Percentiles rank a stretch among this genome's conserved stretches.
These are phyloP conservation scores for Amphiduros pacificus DNA, from an alignment of 2,888 invertebrate genomes.

Conservation along the genomic window DNA sequence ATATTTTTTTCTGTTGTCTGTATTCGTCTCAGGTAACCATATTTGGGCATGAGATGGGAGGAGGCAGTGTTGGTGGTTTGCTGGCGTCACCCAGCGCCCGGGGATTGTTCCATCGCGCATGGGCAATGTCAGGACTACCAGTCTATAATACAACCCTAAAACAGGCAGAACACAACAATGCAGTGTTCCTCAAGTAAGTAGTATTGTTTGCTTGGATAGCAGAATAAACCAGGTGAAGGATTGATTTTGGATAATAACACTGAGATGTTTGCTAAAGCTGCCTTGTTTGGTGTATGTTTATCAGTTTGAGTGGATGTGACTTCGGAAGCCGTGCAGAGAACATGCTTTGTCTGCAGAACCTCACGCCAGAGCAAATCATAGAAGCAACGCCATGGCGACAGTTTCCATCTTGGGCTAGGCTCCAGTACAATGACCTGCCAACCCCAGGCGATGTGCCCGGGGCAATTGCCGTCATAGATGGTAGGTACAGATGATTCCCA, in stretches of 20 bases:
- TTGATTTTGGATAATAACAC: too few species aligned
- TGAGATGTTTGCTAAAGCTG: too few species aligned
- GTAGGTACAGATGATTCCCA: too few species aligned
- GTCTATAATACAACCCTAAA: slow-evolving; percentile 35
- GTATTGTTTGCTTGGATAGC: too few species aligned
- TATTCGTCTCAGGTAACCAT: slow-evolving; percentile 70
- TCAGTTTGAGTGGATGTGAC: neutral
- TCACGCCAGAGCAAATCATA: slow-evolving; percentile 34
- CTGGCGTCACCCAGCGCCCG: slow-evolving; percentile 65
- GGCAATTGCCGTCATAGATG: slow-evolving; percentile 39
- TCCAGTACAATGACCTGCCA: slow-evolving; percentile 42
- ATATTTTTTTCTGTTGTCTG: too few species aligned
- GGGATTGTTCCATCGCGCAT: slow-evolving; percentile 68
- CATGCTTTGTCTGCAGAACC: slow-evolving; percentile 27
- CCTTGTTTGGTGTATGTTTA: too few species aligned
- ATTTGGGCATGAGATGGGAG: slow-evolving; percentile 83
- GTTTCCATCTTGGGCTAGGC: slow-evolving; percentile 33
- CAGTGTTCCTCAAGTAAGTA: slow-evolving; percentile 34
- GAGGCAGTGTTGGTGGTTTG: slow-evolving; percentile 78
- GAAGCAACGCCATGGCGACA: slow-evolving; percentile 28
- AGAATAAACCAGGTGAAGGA: too few species aligned
- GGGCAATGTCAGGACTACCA: slow-evolving; percentile 57
- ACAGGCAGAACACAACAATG: slow-evolving; percentile 38
- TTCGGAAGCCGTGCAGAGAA: neutral
- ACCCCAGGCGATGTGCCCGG: slow-evolving; percentile 32